phyloP scores from a whole-genome alignment of 2,113 vertebrate genomes.

The Xenopus laevis region DNA sequence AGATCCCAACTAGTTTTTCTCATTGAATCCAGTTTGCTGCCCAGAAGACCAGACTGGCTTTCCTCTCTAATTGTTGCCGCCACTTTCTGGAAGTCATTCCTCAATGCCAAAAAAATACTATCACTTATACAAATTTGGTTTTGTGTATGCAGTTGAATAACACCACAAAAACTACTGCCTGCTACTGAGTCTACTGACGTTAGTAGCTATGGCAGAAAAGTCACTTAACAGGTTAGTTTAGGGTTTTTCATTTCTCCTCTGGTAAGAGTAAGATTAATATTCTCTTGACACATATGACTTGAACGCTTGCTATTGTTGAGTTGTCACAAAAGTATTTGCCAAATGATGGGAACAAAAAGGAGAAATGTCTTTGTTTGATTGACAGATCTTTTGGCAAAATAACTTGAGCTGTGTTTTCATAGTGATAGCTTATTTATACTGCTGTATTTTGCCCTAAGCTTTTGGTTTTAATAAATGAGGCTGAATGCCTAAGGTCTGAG shows the following conservation, averaged over 20 bases:
- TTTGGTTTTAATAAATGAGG: slow-evolving; percentile 31
- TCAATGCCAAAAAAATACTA: too few species aligned
- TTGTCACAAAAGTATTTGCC: slow-evolving; percentile 35
- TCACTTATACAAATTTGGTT: too few species aligned
- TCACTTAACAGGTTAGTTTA: slow-evolving; percentile 21
- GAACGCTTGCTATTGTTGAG: slow-evolving; percentile 21
- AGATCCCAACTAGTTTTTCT: too few species aligned
- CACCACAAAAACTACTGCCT: not conserved
- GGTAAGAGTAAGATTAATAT: slow-evolving; percentile 6
- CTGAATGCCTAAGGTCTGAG: slow-evolving; percentile 26
- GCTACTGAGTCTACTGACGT: slow-evolving; percentile 8
- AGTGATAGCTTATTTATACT: slow-evolving; percentile 18
- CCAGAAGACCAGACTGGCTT: too few species aligned
- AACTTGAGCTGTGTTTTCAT: slow-evolving; percentile 34
- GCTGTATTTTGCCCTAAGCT: slow-evolving; percentile 10
- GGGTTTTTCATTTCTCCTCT: not conserved
- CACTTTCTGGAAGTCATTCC: too few species aligned
- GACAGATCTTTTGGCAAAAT: slow-evolving; percentile 33
- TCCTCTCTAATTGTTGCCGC: too few species aligned
- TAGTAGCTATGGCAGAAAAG: not conserved
- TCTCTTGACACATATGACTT: slow-evolving; percentile 25
- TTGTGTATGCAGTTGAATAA: not conserved
- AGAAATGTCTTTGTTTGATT: slow-evolving; percentile 16
- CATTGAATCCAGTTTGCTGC: too few species aligned
- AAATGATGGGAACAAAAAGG: slow-evolving; percentile 8